Base-by-base conservation (phyloP, 2,888 invertebrate species). In the Spilosoma lubricipeda region DNA sequence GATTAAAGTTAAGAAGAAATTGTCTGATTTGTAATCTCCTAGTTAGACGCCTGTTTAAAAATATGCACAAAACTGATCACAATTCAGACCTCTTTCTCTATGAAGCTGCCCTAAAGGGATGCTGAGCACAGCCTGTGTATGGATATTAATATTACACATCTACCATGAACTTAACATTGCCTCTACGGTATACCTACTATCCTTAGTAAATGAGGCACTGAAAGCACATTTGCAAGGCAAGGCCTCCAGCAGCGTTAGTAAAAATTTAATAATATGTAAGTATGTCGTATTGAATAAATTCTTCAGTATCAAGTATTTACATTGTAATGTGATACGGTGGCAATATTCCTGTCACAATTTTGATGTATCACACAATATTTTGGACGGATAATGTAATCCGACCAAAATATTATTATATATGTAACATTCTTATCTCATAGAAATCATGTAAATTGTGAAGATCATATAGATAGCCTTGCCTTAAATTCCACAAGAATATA, bases 321-420 rank as follows among this genome's bases (percentile, higher is more conserved):
- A 1, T 27, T 59, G 3, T 59, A 59, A 59, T 59, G 27, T 27
- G 59, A 5, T 59, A 27, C 59, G 23, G 64, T 30, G 33, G 64
- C 64, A 36, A 65, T 65, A 36, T 65, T 65, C 36, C 36, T 65
- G 33, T 65, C 64, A 65, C 30, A 30, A 33, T 65, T 30, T 4
- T 65, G 64, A 65, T 65, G 64, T 65, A 65, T 65, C 20, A 65
- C 36, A 36, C 33, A 20, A 48, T 48, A 20, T 48, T 48, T 48
- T 48, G 5, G 15, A 7, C 20, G 48, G 48, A 48, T 48, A 36
- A 27, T 65, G 8, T 33, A 9, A 65, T 65, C 23, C 33, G 18
- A 1, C 11, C 64, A 30, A 33, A 65, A 36, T 30, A 65, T 36
- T 30, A 30, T 9, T 65, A 33, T 23, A 65, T 3, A n/a, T 56